Evolutionary conservation across 2,888 invertebrate species (phyloP).

Genomic region (Trichogramma dendrolimi): DNA sequence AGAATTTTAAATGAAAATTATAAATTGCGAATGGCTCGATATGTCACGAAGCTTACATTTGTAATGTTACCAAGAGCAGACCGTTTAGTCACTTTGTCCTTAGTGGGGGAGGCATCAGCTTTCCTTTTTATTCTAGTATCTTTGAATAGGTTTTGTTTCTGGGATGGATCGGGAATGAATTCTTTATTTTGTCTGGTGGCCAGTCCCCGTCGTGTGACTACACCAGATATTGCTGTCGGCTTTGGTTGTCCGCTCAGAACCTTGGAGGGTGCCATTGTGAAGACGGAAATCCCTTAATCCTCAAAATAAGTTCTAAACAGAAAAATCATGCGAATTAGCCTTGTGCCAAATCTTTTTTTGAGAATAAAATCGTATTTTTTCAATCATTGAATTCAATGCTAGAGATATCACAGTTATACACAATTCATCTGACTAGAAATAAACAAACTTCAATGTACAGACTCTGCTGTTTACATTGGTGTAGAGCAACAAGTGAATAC

Average conservation of each 20-base stretch:
- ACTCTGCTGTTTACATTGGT: too few relatives aligned
- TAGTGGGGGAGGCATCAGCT: conserved; percentile 74
- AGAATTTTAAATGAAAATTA: neutral
- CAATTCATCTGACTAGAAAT: too few relatives aligned
- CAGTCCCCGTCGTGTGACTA: conserved; percentile 55
- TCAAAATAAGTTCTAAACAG: conserved; percentile 11
- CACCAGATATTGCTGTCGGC: conserved; percentile 52
- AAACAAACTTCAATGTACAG: too few relatives aligned
- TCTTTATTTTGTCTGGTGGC: conserved; percentile 62
- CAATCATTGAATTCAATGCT: too few relatives aligned
- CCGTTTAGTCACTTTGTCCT: conserved; percentile 71
- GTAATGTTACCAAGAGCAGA: conserved; percentile 85
- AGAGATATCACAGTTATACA: too few relatives aligned
- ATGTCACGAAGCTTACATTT: conserved; percentile 56
- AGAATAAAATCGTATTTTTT: too few relatives aligned
- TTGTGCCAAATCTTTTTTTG: too few relatives aligned
- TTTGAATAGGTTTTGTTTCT: conserved; percentile 51
- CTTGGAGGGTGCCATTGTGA: conserved; percentile 25
- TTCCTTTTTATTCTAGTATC: conserved; percentile 69
- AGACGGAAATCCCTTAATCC: neutral
- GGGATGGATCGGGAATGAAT: conserved; percentile 27
- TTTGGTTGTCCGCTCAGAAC: conserved; percentile 53
- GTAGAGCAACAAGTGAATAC: too few relatives aligned
- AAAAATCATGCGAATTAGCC: neutral
- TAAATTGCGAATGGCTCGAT: neutral